Conservation (phyloP, 2,113 vertebrate species). For the Patagioenas fasciata region DNA sequence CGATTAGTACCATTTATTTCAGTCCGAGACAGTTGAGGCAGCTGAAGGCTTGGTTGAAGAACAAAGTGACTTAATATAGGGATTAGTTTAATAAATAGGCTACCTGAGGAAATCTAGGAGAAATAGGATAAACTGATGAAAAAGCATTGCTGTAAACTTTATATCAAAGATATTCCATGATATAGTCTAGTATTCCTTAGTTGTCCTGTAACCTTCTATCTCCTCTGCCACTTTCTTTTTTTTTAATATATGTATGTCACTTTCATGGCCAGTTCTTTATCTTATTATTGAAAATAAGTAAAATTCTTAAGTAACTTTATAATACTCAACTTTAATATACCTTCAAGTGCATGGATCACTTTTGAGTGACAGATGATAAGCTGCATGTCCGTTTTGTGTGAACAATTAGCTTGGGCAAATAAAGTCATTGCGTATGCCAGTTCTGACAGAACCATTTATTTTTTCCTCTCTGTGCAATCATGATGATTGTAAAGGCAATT, state of each 20-base stretch:
- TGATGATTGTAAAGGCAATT: background rate
- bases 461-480: background rate
- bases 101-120: background rate
- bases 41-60: background rate
- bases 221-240: background rate
- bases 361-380: background rate
- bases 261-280: background rate
- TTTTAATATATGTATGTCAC: background rate
- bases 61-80: background rate
- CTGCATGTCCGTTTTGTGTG: background rate
- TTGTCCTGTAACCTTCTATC: background rate
- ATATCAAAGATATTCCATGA: background rate
- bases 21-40: background rate
- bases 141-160: background rate
- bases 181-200: background rate
- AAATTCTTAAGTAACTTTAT: background rate
- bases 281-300: background rate
- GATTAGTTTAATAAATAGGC: background rate
- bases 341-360: background rate
- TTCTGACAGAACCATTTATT: constrained; percentile 25
- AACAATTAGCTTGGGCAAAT: constrained; percentile 12
- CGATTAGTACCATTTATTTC: background rate
- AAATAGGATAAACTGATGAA: background rate
- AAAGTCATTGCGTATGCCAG: background rate
- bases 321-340: background rate